Evolutionary conservation across 1,140 invertebrate genomes (phyloP), one percentile per base, ranked within the genome.

Genomic region (Saccostrea echinata): DNA sequence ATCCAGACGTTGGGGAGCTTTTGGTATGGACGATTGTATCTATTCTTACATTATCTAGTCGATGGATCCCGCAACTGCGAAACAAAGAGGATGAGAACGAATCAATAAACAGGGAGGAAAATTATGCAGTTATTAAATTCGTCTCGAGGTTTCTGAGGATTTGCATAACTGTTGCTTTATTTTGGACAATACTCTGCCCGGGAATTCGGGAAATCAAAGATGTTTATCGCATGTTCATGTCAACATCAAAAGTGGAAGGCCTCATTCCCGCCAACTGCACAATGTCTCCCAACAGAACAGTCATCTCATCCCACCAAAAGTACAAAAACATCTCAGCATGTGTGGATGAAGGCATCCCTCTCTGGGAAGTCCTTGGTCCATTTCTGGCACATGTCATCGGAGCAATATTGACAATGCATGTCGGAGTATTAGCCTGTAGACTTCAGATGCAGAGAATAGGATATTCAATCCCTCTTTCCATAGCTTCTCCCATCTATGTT

Each of bases 371-470:
- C 35, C 12, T 87, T 21, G 55, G 8, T 51, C 53, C 86, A 21
- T 88, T 86, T 21, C 53, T 92, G 13, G 84, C 91, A 13, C 91
- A 92, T 76, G 87, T 91, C 43, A 86, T 90, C 81, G 53, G 88
- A 18, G 76, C 85, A 12, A 76, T 90, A 11, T 27, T 92, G 13
- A 91, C 90, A 52, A 93, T 91, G 82, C 89, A 93, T 51, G 89
- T 90, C 71, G 87, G 90, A 1, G 86, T 91, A n/a, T 86, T 88
- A 27, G 89, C 92, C 1, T 91, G 90, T 71, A 90, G 92, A 86
- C 87, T 92, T 68, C 81, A 89, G 24, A 91, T 93, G 84, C 92
- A 93, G 86, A 83, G 86, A 16, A 33, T 90, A n/a, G 85, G 89
- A 13, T 94, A 92, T 86, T 84, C 91, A 30, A 81, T 92, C 0